These are phyloP conservation scores for Agrotis ipsilon DNA, from an alignment of 2,888 invertebrate species.

Conservation along the genomic window DNA sequence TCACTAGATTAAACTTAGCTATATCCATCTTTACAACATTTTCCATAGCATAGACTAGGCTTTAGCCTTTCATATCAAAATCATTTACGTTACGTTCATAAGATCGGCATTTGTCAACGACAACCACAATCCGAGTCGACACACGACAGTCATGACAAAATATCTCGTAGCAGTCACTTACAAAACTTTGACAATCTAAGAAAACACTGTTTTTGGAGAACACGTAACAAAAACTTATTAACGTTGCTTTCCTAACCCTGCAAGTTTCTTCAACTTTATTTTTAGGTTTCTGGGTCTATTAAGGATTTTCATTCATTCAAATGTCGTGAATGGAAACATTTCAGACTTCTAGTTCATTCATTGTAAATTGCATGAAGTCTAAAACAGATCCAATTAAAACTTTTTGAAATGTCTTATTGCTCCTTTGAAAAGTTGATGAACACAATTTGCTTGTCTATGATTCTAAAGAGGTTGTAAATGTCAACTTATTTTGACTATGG, in stretches of 20 bases:
- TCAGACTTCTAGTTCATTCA: slow-evolving; percentile 17
- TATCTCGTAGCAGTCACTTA: slow-evolving; percentile 7
- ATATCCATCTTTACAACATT: neutral
- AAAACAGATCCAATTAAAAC: slow-evolving; percentile 33
- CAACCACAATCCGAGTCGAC: slow-evolving; percentile 28
- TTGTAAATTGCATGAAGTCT: neutral
- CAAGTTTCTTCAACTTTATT: too few species aligned
- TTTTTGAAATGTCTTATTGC: slow-evolving; percentile 21
- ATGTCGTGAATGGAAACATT: slow-evolving; percentile 17
- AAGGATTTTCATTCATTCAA: slow-evolving; percentile 23
- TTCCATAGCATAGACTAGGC: neutral
- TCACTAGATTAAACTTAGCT: too few species aligned
- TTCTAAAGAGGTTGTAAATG: neutral
- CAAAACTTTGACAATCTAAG: neutral
- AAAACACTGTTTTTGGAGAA: slow-evolving; percentile 2
- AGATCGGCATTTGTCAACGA: slow-evolving; percentile 47
- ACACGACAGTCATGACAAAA: slow-evolving; percentile 30
- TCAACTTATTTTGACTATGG: slow-evolving; percentile 13
- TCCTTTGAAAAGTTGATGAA: slow-evolving; percentile 22
- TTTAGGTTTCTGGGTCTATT: neutral
- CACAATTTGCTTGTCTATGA: slow-evolving; percentile 6
- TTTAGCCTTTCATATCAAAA: slow-evolving; percentile 10
- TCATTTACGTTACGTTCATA: slow-evolving; percentile 23
- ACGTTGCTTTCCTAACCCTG: neutral
- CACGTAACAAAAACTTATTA: neutral